Evolutionary conservation across 2,888 invertebrate species (phyloP).

Genomic region (Stenodera caucasica): DNA sequence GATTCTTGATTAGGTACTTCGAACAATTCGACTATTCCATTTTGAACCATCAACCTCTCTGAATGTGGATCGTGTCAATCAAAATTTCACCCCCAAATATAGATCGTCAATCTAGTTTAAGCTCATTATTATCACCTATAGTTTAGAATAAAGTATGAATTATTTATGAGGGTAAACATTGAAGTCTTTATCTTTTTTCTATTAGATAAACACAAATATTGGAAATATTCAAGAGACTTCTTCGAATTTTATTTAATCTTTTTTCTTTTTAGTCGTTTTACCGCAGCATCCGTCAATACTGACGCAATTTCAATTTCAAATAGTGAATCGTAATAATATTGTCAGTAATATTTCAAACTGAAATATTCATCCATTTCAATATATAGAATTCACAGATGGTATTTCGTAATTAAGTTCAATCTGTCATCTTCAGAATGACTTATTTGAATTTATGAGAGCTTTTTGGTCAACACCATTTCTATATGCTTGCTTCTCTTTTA

Average conservation of each 20-base stretch:
- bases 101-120: too few relatives aligned
- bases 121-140: too few relatives aligned
- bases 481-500: too few relatives aligned
- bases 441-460: neutral
- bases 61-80: neutral
- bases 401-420: neutral
- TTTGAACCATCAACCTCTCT: too few relatives aligned
- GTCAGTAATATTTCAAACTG: neutral
- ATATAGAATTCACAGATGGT: neutral
- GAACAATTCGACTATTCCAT: neutral
- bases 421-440: neutral
- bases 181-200: too few relatives aligned
- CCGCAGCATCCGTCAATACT: neutral
- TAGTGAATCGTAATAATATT: neutral
- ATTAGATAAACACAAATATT: neutral
- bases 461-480: neutral
- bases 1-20: neutral
- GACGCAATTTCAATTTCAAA: conserved; percentile 4
- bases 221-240: neutral
- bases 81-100: neutral
- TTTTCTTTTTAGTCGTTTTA: too few relatives aligned
- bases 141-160: too few relatives aligned
- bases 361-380: neutral
- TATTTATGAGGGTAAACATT: too few relatives aligned
- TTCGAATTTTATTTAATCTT: too few relatives aligned